A percentile compares a stretch with the other conserved stretches of the same genome.
phyloP scores from a whole-genome alignment of 2,888 invertebrate species.

The Cinara cedri region DNA sequence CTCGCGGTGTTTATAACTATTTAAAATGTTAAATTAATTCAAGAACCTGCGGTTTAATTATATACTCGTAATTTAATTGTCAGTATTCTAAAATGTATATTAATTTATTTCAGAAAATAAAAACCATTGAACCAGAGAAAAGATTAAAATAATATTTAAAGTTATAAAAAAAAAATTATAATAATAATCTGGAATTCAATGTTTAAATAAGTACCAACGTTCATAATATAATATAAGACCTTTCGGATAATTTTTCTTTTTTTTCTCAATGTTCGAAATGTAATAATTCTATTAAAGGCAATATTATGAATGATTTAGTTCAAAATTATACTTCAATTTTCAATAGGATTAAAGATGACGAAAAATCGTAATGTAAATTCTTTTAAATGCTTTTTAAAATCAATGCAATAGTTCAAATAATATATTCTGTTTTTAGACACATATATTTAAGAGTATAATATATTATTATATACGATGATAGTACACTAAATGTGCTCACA shows the following conservation, averaged over 20 bases:
- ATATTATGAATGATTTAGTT: not conserved
- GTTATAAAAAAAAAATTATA: not conserved
- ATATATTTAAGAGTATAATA: too few species aligned
- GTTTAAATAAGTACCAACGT: not conserved
- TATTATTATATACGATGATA: too few species aligned
- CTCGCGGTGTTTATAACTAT: too few species aligned
- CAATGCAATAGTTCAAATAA: constrained; percentile 19
- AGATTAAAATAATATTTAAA: too few species aligned
- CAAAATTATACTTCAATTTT: constrained; percentile 37
- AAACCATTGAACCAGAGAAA: too few species aligned
- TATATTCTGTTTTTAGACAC: too few species aligned
- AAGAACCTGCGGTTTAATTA: too few species aligned
- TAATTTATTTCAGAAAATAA: too few species aligned
- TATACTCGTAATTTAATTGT: too few species aligned
- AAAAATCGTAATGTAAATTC: constrained; percentile 27
- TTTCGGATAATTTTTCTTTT: not conserved
- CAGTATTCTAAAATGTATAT: too few species aligned
- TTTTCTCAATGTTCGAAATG: not conserved
- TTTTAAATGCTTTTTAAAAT: constrained; percentile 18
- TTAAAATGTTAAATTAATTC: too few species aligned
- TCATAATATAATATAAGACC: not conserved
- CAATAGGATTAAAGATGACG: constrained; percentile 15
- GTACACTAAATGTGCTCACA: too few species aligned
- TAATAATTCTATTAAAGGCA: constrained; percentile 16
- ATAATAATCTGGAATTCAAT: not conserved